Evolutionary conservation across 2,888 invertebrate genomes (phyloP).

Genomic region (Luperina nickerlii): DNA sequence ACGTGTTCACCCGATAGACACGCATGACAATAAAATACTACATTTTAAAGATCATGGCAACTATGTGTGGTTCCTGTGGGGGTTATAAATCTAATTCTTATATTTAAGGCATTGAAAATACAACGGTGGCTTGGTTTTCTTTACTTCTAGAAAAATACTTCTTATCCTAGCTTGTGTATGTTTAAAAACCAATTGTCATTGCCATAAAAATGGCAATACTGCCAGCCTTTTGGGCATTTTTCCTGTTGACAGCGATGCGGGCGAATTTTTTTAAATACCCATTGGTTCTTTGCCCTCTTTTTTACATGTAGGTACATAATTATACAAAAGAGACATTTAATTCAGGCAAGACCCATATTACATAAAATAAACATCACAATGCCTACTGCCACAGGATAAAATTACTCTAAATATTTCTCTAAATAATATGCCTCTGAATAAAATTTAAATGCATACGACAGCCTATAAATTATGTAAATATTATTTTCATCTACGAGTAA

Average conservation of each 20-base stretch:
- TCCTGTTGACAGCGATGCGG: not conserved
- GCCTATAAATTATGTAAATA: not conserved
- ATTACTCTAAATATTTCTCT: too few species aligned
- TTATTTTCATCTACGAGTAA: constrained; percentile 5
- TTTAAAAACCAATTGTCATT: not conserved
- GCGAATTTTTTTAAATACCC: too few species aligned
- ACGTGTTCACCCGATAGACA: not conserved
- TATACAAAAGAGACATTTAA: too few species aligned
- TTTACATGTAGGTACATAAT: too few species aligned
- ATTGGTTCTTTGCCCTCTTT: too few species aligned
- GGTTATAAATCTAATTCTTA: constrained; percentile 14
- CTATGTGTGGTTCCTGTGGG: too few species aligned
- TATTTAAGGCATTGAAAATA: not conserved
- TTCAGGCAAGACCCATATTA: too few species aligned
- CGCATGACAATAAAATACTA: constrained; percentile 27
- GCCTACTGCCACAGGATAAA: too few species aligned
- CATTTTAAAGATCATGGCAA: constrained; percentile 5
- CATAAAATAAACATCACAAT: too few species aligned
- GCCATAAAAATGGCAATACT: too few species aligned
- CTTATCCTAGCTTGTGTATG: not conserved
- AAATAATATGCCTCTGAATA: too few species aligned
- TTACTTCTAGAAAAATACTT: not conserved
- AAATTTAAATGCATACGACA: too few species aligned
- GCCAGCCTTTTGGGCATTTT: not conserved
- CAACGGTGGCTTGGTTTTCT: not conserved